These are phyloP conservation scores for Rhinogobio ventralis DNA, from an alignment of 2,797 vertebrate genomes.

Conservation along the genomic window DNA sequence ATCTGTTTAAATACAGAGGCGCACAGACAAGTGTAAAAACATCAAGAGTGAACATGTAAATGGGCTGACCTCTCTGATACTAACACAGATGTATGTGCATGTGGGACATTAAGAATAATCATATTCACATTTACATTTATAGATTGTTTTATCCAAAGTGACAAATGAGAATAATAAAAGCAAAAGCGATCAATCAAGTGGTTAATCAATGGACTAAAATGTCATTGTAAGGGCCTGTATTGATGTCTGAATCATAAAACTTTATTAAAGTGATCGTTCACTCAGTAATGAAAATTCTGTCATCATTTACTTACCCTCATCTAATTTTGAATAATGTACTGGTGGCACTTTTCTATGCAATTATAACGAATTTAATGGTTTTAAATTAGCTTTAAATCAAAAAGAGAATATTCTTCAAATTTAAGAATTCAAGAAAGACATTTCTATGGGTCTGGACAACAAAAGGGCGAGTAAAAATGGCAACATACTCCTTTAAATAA, in stretches of 20 bases:
- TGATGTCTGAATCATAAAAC: constrained; percentile 48
- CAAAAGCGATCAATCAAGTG: background rate
- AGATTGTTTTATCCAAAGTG: constrained; percentile 6
- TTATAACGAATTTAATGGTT: background rate
- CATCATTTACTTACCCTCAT: background rate
- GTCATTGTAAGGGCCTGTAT: constrained; percentile 28
- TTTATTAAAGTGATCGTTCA: constrained; percentile 44
- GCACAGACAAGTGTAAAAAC: constrained; percentile 63
- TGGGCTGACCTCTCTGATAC: constrained; percentile 73
- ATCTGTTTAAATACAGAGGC: constrained; percentile 70
- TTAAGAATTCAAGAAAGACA: background rate
- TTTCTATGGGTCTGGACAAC: background rate
- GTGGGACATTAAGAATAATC: background rate
- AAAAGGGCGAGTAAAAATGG: background rate
- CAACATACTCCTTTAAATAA: constrained; percentile 9
- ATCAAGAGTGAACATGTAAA: constrained; percentile 69
- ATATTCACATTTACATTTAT: constrained; percentile 3
- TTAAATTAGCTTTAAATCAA: background rate
- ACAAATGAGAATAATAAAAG: constrained; percentile 24
- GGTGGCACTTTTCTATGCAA: background rate
- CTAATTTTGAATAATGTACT: background rate
- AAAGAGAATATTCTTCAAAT: background rate
- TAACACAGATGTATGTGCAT: constrained; percentile 1
- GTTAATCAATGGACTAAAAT: constrained; percentile 46
- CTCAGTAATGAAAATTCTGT: background rate